Evolutionary conservation across 2,113 vertebrate species (phyloP).

Genomic region (Osmerus mordax): DNA sequence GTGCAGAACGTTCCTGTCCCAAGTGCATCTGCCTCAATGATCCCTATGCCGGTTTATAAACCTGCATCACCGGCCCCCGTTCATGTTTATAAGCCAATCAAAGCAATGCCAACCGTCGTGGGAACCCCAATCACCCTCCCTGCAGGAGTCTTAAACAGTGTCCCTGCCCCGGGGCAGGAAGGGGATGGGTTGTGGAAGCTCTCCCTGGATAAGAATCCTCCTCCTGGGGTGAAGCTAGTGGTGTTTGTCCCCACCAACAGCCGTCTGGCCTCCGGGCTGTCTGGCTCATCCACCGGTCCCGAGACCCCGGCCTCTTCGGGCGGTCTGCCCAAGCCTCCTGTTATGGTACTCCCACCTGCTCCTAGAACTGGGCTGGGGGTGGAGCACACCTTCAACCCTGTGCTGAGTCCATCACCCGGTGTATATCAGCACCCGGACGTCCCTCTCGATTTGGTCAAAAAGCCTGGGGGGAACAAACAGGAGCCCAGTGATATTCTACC

Average conservation of each 20-base stretch:
- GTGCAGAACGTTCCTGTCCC: too few species aligned
- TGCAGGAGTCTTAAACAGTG: not conserved
- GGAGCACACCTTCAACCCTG: not conserved
- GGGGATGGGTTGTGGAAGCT: constrained; percentile 50
- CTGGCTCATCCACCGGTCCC: constrained; percentile 11
- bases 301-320: constrained; percentile 1
- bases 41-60: too few species aligned
- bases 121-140: too few species aligned
- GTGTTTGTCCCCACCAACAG: constrained; percentile 56
- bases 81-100: too few species aligned
- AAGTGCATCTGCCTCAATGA: too few species aligned
- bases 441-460: constrained; percentile 23
- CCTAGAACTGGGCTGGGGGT: not conserved
- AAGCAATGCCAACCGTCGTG: too few species aligned
- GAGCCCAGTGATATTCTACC: constrained; percentile 21
- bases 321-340: not conserved
- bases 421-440: not conserved
- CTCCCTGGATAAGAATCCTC: constrained; percentile 51
- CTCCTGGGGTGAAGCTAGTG: constrained; percentile 59
- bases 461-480: not conserved
- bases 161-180: not conserved
- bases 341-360: not conserved
- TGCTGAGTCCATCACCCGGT: not conserved
- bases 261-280: constrained; percentile 2
- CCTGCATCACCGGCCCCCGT: too few species aligned